Evolutionary conservation across 2,113 vertebrate genomes (phyloP).

Genomic region (Marcusenius ussheri): DNA sequence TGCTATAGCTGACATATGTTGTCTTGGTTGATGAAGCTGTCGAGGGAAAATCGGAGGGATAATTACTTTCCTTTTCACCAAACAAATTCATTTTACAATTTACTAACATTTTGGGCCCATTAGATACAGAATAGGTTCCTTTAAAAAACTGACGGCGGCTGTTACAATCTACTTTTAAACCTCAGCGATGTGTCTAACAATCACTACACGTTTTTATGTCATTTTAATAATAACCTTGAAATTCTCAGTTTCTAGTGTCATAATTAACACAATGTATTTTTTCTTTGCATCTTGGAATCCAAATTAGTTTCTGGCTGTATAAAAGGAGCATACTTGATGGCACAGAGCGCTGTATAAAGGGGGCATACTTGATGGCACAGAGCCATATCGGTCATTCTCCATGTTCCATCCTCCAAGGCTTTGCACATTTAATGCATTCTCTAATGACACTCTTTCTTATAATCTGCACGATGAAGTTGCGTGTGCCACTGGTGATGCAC

Average conservation of each 20-base stretch:
- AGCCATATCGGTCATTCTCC: not conserved
- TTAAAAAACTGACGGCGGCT: not conserved
- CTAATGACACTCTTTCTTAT: not conserved
- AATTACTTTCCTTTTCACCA: conserved; percentile 5
- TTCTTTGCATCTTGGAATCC: not conserved
- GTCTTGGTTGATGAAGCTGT: conserved; percentile 85
- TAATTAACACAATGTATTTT: not conserved
- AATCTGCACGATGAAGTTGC: not conserved
- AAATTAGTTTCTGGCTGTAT: not conserved
- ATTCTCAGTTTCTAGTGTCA: not conserved
- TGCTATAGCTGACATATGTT: conserved; percentile 93
- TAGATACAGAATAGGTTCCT: not conserved
- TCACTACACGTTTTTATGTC: not conserved
- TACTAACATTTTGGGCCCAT: not conserved
- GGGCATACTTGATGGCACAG: not conserved
- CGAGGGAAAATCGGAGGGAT: conserved; percentile 35
- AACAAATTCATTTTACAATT: not conserved
- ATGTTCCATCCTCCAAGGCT: not conserved
- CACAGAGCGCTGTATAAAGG: not conserved
- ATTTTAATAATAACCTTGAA: not conserved
- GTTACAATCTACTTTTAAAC: not conserved
- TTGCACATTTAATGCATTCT: not conserved
- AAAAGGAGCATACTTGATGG: too few species aligned
- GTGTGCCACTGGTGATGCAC: not conserved
- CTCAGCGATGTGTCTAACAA: not conserved